A percentile compares a stretch with the other conserved stretches of the same genome.
Conservation (phyloP, 1,140 invertebrate genomes). For the Carcinoscorpius rotundicauda region DNA sequence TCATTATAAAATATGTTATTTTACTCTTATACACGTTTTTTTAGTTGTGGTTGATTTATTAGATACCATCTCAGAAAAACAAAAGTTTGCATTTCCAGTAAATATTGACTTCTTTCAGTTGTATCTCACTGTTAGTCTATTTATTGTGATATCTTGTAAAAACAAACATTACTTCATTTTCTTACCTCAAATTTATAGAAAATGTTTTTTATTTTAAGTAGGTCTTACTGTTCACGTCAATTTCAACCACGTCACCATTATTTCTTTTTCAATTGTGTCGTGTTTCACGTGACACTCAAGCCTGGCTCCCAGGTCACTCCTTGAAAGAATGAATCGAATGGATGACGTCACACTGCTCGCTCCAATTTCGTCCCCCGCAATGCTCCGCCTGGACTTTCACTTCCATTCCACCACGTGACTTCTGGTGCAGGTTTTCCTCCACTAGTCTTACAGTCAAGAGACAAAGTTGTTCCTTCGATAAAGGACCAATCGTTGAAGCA, state of each 20-base stretch:
- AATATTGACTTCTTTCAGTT: too few relatives aligned
- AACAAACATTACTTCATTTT: too few relatives aligned
- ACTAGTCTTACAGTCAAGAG: slow-evolving; percentile 23
- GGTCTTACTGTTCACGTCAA: slow-evolving; percentile 67
- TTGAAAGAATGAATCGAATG: slow-evolving; percentile 26
- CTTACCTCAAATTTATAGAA: too few relatives aligned
- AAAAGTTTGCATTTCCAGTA: too few relatives aligned
- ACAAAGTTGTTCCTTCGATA: slow-evolving; percentile 23
- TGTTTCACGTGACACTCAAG: slow-evolving; percentile 48
- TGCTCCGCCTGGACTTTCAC: slow-evolving; percentile 16
- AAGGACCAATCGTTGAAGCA: slow-evolving; percentile 20
- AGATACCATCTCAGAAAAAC: too few relatives aligned
- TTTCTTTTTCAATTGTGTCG: slow-evolving; percentile 33
- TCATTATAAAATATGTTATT: too few relatives aligned
- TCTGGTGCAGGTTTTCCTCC: slow-evolving; percentile 25
- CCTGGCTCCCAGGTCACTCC: slow-evolving; percentile 60
- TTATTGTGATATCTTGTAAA: too few relatives aligned
- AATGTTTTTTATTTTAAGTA: too few relatives aligned
- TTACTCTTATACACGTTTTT: too few relatives aligned
- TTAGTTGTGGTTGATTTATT: too few relatives aligned
- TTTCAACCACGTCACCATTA: slow-evolving; percentile 50
- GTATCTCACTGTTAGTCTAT: too few relatives aligned
- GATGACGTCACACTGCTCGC: slow-evolving; percentile 20
- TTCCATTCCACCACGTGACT: slow-evolving; percentile 24
- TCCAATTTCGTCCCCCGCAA: slow-evolving; percentile 9